Base-by-base conservation (phyloP, 2,113 vertebrate species). In the Microcebus griseorufus region DNA sequence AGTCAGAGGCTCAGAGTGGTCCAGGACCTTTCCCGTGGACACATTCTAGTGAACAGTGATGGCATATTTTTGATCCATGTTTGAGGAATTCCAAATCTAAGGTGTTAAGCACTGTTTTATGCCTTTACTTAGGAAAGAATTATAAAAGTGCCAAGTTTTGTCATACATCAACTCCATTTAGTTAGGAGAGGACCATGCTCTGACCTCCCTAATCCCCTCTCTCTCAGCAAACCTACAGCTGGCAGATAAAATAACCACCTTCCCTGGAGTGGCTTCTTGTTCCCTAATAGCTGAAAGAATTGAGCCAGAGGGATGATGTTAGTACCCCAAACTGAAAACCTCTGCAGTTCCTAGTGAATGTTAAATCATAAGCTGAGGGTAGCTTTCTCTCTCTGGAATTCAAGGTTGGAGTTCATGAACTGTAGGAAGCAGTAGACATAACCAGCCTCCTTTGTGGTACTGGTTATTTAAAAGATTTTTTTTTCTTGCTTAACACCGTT, bases 361-460 rank as follows among this genome's bases (percentile, higher is more conserved):
- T 92, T 88, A 88, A 90, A 73, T 90, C 53, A 51, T 79, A 94
- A 62, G 42, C n/a, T 16, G 27, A 67, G 90, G 39, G 22, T 53
- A 75, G 73, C 82, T 95, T 90, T 80, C 67, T 73, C 12, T 93
- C 51, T 72, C 58, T 92, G 48, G 78, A 94, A 85, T 92, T 93
- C 94, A 92, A 73, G 84, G 85, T 94, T 94, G 70, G 89, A 90
- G 93, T 94, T 97, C 39, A 8, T 55, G 80, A 95, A 62, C 67
- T 42, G 9, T 29, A 55, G 51, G 48, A 93, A 93, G n/a, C 32
- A 69, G 9, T 42, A 29, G 80, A 94, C 78, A 32, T 69, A 84
- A 87, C 58, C 37, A 91, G 55, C 25, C 16, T 94, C 27, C 58
- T 32, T 85, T 7, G 10, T 10, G 53, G 65, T 92, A 58, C 42